Evolutionary conservation across 1,140 invertebrate species (phyloP), one percentile per base, ranked within the genome.

Genomic region (Coptotermes formosanus): DNA sequence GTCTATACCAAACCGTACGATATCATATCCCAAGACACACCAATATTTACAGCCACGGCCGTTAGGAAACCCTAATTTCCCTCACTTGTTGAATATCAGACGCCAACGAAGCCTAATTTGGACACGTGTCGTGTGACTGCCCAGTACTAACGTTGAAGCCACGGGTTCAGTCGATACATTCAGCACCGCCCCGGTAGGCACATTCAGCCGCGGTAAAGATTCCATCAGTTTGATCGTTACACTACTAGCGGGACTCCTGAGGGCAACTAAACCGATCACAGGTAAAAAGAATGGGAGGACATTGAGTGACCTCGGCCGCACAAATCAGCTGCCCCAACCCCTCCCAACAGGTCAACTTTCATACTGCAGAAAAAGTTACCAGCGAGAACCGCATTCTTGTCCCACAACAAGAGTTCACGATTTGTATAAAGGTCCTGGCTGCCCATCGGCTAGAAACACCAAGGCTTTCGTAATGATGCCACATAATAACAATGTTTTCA

Each of bases 281-380:
- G n/a, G 64, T 30, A 75, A 30, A 55, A 75, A 75, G 25, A 75
- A 75, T 75, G 64, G 64, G 19, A 75, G 64, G 64, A 75, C 64
- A 75, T 75, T 75, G 64, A n/a, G 64, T 75, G 64, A 75, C 64
- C 64, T 75, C 64, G 64, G 64, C 64, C 25, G 25, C 64, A 75
- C 64, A 75, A 75, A 75, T 75, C 64, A 75, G n/a, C 8, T n/a
- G 64, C 64, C n/a, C 64, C 64, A 75, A 75, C 64, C 25, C 64
- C 64, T 75, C 64, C 64, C 64, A 30, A 12, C 64, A 75, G 64
- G 64, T 75, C 64, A 75, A 75, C 64, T 75, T 75, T 75, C 64
- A 75, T 75, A 75, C 64, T 75, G 64, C 64, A 75, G 64, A 75
- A 75, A 75, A 75, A 30, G 64, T n/a, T 75, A 12, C 64, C 6